Base-by-base conservation (phyloP, 2,113 vertebrate species). In the Pomatostomus ruficeps region DNA sequence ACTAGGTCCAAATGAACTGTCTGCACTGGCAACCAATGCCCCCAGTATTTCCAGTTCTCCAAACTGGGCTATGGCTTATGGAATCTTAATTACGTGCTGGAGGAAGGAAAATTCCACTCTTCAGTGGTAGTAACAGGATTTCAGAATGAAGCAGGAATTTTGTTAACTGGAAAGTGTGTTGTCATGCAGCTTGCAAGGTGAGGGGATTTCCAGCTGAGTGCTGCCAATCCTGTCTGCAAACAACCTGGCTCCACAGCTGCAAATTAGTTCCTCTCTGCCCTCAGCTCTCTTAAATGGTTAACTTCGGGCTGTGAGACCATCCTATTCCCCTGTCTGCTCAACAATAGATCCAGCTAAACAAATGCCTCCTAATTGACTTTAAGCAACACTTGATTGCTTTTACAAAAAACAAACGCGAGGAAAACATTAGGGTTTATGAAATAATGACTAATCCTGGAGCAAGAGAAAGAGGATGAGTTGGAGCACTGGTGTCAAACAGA, bases 321-420 rank as follows among this genome's bases (percentile, higher is more conserved):
- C 89, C 88, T 96, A 90, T 94, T 93, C 95, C 78, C 52, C 66
- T 75, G 84, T 61, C 89, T 40, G 73, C 94, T 96, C 95, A 96
- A 98, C 97, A 95, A 97, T 93, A 91, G 96, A 80, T 90, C 66
- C 79, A 66, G 91, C 96, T 96, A 95, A 96, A 97, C 96, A 97
- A 98, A 97, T 96, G 97, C 75, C 74, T 94, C 85, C 76, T 96
- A 96, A 97, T 96, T 96, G 96, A 97, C 96, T 96, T 97, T 94
- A 91, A 96, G 95, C 93, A 97, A 97, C 92, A 97, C 96, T 96
- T 95, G 97, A 97, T 97, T 97, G 93, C 96, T 93, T 89, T 93
- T 49, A 80, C 81, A 88, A 96, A 95, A 96, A 95, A 97, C 94
- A 95, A 97, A 95, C 91, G 95, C 80, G 95, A 94, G 88, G 82